Conservation (phyloP, 2,113 vertebrate genomes). For the Globicephala melas region DNA sequence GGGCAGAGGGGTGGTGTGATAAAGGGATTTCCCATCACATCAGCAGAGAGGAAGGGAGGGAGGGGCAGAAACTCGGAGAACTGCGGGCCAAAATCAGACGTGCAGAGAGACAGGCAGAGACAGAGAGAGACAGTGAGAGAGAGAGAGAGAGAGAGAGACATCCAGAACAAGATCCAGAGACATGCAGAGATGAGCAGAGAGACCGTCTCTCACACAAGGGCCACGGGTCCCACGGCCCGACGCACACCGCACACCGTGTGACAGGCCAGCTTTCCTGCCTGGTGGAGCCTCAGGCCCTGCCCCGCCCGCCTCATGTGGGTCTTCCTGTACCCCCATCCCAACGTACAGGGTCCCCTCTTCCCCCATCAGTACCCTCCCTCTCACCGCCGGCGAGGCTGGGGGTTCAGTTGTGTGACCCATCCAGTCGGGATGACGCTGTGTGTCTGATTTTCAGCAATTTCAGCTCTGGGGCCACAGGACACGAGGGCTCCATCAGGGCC, state of each 20-base stretch:
- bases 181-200: background rate
- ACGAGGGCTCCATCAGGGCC: background rate
- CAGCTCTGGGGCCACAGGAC: background rate
- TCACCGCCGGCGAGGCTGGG: accelerated
- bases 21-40: background rate
- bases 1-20: background rate
- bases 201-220: background rate
- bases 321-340: background rate
- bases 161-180: no score
- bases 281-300: no score
- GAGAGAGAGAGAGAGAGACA: no score
- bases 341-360: background rate
- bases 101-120: background rate
- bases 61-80: background rate
- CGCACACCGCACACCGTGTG: accelerated
- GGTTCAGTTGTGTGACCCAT: no score
- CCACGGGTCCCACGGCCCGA: background rate
- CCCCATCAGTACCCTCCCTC: accelerated
- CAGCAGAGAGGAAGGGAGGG: background rate
- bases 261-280: no score
- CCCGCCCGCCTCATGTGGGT: background rate
- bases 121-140: background rate
- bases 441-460: no score
- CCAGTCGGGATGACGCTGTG: accelerated
- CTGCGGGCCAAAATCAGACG: background rate